These are phyloP conservation scores for Phylloscopus collybita DNA, from an alignment of 2,797 vertebrate species.

Conservation along the genomic window DNA sequence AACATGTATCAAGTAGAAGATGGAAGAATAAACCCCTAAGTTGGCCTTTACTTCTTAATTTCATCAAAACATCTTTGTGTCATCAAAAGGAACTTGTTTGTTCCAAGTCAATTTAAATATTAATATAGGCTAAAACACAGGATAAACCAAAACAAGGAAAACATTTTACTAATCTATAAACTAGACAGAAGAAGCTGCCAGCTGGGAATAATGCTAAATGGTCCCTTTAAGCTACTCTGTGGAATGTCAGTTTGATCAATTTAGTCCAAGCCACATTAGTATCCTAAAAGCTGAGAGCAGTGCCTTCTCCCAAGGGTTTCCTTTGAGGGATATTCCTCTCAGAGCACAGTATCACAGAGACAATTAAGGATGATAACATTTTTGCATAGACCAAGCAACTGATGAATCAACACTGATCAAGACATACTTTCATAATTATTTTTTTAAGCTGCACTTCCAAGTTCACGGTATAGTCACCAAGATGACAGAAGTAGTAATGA, in stretches of 20 bases:
- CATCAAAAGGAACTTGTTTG: background rate
- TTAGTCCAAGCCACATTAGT: constrained; percentile 44
- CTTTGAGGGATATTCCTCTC: constrained; percentile 20
- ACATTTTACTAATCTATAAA: constrained; percentile 7
- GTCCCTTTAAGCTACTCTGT: background rate
- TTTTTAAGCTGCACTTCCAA: background rate
- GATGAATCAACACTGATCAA: constrained; percentile 21
- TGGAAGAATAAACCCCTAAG: background rate
- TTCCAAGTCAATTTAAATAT: constrained; percentile 33
- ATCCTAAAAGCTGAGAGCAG: constrained; percentile 32
- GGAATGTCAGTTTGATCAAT: constrained; percentile 35
- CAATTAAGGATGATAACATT: constrained; percentile 26
- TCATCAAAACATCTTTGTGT: background rate
- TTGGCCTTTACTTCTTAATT: background rate
- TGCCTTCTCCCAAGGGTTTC: constrained; percentile 39
- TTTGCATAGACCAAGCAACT: constrained; percentile 27
- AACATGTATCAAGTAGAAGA: background rate
- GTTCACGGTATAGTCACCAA: background rate
- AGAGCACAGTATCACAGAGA: constrained; percentile 13
- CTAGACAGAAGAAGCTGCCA: background rate
- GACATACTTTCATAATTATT: background rate
- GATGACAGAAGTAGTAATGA: constrained; percentile 2
- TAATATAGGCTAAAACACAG: background rate
- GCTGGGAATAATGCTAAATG: constrained; percentile 24
- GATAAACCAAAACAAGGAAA: constrained; percentile 11